Percentiles rank a stretch among this genome's conserved stretches.
Evolutionary conservation across 2,797 vertebrate species (phyloP).

Genomic region (Rhodeus uyekii): DNA sequence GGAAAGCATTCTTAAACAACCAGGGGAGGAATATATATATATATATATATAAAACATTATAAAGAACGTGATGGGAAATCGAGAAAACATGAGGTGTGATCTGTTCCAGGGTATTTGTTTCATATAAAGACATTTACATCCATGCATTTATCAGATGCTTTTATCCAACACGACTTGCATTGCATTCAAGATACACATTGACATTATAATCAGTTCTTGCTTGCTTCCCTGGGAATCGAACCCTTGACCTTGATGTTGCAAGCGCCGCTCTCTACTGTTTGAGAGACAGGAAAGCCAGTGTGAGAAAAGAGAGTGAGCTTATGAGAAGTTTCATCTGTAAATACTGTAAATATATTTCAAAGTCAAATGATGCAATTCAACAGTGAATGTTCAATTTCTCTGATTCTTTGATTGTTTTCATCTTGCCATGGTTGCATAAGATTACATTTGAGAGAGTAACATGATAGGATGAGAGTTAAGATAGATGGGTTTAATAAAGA

Average conservation of each 20-base stretch:
- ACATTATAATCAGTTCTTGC: too few relatives aligned
- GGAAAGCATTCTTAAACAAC: conserved; percentile 3
- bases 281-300: too few relatives aligned
- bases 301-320: conserved; percentile 39
- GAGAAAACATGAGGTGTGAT: conserved; percentile 30
- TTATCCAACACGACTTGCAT: too few relatives aligned
- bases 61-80: neutral
- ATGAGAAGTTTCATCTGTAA: too few relatives aligned
- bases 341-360: too few relatives aligned
- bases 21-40: neutral
- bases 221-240: too few relatives aligned
- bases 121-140: conserved; percentile 42
- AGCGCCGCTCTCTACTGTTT: too few relatives aligned
- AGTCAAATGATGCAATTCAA: conserved; percentile 43
- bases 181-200: too few relatives aligned
- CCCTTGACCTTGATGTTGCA: too few relatives aligned
- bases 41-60: too few relatives aligned
- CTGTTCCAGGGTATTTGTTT: conserved; percentile 46
- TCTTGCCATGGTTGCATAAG: neutral
- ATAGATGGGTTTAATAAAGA: conserved; percentile 47
- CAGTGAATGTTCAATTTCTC: conserved; percentile 3
- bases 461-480: conserved; percentile 13
- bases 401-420: conserved; percentile 17
- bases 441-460: neutral
- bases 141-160: too few relatives aligned